A percentile compares a stretch with the other conserved stretches of the same genome.
Conservation (phyloP, 2,113 vertebrate genomes). For the Speoplatyrhinus poulsoni region DNA sequence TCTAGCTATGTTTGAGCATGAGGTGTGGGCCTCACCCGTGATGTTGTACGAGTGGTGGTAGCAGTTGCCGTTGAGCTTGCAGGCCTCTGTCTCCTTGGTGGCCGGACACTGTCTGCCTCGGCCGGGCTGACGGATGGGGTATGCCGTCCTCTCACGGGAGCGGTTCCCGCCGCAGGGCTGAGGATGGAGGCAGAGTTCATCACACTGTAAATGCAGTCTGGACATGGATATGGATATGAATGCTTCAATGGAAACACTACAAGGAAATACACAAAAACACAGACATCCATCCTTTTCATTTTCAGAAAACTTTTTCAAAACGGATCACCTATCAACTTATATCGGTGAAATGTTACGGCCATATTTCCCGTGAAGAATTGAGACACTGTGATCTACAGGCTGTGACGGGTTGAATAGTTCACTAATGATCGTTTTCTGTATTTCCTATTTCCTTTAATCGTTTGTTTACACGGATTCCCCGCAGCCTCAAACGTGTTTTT, state of each 20-base stretch:
- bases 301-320: not conserved
- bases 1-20: not conserved
- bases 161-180: constrained; percentile 87
- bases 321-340: not conserved
- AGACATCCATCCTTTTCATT: no score
- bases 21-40: constrained; percentile 80
- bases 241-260: not conserved
- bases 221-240: not conserved
- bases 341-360: no score
- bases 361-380: no score
- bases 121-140: constrained; percentile 81
- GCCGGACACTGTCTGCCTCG: constrained; percentile 83
- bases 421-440: no score
- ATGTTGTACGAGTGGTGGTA: constrained; percentile 96
- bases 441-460: no score
- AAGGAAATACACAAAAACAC: not conserved
- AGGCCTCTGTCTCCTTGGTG: constrained; percentile 79
- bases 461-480: no score
- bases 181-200: not conserved
- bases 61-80: constrained; percentile 91
- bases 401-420: no score
- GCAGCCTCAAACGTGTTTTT: no score
- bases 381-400: no score
- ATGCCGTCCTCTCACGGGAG: constrained; percentile 79
- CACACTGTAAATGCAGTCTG: not conserved